These are phyloP conservation scores for Nasonia vitripennis DNA, from an alignment of 1,140 invertebrate genomes.

Conservation along the genomic window DNA sequence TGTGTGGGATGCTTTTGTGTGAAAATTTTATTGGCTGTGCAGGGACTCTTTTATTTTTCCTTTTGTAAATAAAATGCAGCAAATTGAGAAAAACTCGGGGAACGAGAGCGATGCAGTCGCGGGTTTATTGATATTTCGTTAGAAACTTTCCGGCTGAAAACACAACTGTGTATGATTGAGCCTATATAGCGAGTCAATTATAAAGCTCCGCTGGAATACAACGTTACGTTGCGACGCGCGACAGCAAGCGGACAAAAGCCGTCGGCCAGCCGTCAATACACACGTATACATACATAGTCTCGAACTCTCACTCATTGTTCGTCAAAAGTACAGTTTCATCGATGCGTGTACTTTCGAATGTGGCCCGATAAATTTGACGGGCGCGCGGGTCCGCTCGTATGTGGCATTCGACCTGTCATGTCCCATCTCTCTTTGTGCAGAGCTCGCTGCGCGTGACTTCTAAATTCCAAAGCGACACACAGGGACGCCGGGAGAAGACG, in stretches of 20 bases:
- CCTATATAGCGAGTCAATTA: background rate
- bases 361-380: conserved; percentile 19
- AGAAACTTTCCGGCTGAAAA: no score
- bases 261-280: background rate
- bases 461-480: background rate
- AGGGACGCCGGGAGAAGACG: background rate
- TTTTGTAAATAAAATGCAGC: no score
- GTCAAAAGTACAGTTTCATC: conserved; percentile 20
- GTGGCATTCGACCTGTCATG: background rate
- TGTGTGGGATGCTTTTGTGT: no score
- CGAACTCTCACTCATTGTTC: background rate
- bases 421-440: background rate
- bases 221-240: background rate
- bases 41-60: no score
- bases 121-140: no score
- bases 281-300: background rate
- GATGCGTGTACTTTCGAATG: conserved; percentile 32
- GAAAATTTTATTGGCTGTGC: no score
- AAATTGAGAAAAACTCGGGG: no score
- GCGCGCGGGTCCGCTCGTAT: background rate
- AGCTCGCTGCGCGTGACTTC: background rate
- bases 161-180: no score
- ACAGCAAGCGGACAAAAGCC: background rate
- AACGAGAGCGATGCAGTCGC: no score
- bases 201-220: background rate